phyloP scores from a whole-genome alignment of 2,797 vertebrate species.

The Cirrhinus mrigala region DNA sequence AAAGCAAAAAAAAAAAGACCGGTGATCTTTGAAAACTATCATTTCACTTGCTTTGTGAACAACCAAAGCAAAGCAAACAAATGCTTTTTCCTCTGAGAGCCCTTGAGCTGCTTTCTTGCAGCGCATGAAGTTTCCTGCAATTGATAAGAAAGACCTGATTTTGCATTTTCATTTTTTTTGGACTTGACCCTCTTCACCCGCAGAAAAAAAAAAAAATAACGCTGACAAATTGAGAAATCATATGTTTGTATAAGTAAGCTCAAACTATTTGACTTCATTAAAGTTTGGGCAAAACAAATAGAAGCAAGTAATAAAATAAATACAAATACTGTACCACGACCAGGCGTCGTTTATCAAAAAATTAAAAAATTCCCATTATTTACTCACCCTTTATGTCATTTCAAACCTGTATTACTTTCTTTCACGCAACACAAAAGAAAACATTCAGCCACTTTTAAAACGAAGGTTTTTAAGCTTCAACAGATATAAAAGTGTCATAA shows the following conservation, averaged over 20 bases:
- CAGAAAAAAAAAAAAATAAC: conserved; percentile 10
- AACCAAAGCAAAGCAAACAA: conserved; percentile 46
- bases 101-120: conserved; percentile 39
- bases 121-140: conserved; percentile 55
- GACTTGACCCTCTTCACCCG: conserved; percentile 50
- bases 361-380: neutral
- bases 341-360: neutral
- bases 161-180: conserved; percentile 56
- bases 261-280: conserved; percentile 36
- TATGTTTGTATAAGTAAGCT: conserved; percentile 49
- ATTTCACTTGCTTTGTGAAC: conserved; percentile 46
- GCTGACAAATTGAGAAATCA: conserved; percentile 51
- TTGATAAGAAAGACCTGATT: conserved; percentile 63
- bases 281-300: conserved; percentile 23
- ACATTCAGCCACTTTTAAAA: neutral
- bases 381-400: neutral
- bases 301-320: conserved; percentile 3
- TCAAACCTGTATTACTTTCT: neutral
- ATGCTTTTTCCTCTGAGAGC: conserved; percentile 51
- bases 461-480: neutral
- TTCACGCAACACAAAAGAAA: neutral
- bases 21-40: conserved; percentile 36
- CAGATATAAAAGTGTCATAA: neutral
- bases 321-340: neutral
- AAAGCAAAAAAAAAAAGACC: neutral